A percentile compares a stretch with the other conserved stretches of the same genome.
These are phyloP conservation scores for Sarcophaga peregrina DNA, from an alignment of 1,140 invertebrate genomes.

Conservation along the genomic window DNA sequence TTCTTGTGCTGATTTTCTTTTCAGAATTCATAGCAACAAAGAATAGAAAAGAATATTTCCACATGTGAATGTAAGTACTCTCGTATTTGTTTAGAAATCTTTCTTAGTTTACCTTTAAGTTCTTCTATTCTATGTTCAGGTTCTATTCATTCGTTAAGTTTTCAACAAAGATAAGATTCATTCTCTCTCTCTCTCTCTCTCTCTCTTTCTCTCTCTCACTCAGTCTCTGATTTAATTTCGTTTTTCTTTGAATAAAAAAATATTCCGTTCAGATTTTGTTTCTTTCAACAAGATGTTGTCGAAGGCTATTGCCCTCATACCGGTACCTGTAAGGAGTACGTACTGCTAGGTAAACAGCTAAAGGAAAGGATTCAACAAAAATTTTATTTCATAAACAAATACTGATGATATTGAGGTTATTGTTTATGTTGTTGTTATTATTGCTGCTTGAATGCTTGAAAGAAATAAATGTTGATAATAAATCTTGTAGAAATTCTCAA, in stretches of 20 bases:
- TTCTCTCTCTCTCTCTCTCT: background rate
- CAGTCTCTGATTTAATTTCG: no score
- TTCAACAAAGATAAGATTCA: background rate
- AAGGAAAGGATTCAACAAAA: background rate
- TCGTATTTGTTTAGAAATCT: background rate
- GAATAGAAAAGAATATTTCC: no score
- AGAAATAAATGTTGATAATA: background rate
- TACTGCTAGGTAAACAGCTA: background rate
- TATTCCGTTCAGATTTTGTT: background rate
- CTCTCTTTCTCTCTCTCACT: background rate
- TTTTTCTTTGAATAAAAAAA: no score
- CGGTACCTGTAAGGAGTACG: background rate
- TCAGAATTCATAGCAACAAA: no score
- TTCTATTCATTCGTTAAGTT: no score
- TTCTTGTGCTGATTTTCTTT: background rate
- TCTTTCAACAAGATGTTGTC: background rate
- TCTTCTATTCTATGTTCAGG: background rate
- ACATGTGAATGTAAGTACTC: background rate
- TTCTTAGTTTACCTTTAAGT: constrained; percentile 8
- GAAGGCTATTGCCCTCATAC: background rate
- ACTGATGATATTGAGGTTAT: background rate
- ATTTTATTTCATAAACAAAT: constrained; percentile 20
- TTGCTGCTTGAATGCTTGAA: background rate
- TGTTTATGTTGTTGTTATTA: no score
- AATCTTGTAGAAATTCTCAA: constrained; percentile 14